Evolutionary conservation across 2,888 invertebrate species (phyloP).

Genomic region (Euclidia mi): DNA sequence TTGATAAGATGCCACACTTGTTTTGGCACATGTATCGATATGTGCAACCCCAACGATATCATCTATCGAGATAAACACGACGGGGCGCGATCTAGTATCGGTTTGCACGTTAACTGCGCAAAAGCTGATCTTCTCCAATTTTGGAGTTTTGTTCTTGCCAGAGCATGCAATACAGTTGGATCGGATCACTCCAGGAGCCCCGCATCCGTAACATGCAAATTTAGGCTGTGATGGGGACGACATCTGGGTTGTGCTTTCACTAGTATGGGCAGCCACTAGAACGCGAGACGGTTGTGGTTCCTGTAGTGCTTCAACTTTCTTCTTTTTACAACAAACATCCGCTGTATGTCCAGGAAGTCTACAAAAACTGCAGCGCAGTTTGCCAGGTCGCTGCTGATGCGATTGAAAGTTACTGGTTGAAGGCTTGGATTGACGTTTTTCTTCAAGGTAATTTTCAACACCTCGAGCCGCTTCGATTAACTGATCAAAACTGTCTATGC

Average conservation of each 20-base stretch:
- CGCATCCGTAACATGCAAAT: constrained; percentile 38
- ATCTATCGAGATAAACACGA: constrained; percentile 9
- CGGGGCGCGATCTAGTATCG: constrained; percentile 6
- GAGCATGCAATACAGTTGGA: constrained; percentile 15
- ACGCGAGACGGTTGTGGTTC: no score
- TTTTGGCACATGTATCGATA: constrained; percentile 20
- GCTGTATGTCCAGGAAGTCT: constrained; percentile 5
- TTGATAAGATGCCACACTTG: constrained; percentile 15
- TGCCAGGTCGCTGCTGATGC: background rate
- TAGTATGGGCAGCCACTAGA: background rate
- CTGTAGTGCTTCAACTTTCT: background rate
- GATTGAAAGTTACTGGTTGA: background rate
- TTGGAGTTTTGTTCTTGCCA: background rate
- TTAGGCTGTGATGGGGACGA: constrained; percentile 34
- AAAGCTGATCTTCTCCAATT: constrained; percentile 9
- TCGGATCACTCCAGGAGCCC: constrained; percentile 29
- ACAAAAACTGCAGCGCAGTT: constrained; percentile 10
- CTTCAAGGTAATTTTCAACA: background rate
- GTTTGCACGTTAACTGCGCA: constrained; percentile 6
- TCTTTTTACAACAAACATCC: constrained; percentile 7
- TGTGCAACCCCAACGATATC: constrained; percentile 9
- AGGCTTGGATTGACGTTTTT: background rate
- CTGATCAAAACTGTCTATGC: constrained; percentile 1
- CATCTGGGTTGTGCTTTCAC: constrained; percentile 22
- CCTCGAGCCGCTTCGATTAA: background rate